These are phyloP conservation scores for Colossoma macropomum DNA, from an alignment of 2,113 vertebrate species.

Conservation along the genomic window DNA sequence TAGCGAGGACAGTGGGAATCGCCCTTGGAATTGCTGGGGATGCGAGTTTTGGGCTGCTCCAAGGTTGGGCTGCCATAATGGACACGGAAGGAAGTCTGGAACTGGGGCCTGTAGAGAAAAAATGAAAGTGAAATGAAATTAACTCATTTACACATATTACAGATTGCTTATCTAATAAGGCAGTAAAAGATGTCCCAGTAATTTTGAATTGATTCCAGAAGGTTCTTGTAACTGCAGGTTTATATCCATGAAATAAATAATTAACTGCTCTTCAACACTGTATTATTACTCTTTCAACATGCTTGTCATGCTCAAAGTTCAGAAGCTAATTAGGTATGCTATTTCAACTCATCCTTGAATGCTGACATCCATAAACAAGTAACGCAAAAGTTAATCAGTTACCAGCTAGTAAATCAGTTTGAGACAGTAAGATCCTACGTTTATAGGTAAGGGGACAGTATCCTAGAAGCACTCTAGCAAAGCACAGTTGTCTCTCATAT, in stretches of 20 bases:
- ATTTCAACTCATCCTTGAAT: conserved; percentile 52
- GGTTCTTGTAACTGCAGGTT: conserved; percentile 15
- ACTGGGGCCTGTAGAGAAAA: conserved; percentile 24
- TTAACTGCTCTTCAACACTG: conserved; percentile 60
- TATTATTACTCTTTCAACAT: conserved; percentile 50
- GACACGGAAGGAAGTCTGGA: conserved; percentile 56
- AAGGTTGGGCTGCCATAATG: conserved; percentile 67
- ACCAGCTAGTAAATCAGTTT: conserved; percentile 30
- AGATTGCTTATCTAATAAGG: neutral
- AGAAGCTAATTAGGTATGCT: conserved; percentile 59
- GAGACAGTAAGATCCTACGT: neutral
- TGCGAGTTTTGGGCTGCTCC: conserved; percentile 45
- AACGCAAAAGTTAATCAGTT: conserved; percentile 48
- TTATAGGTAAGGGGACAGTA: neutral
- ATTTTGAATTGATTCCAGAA: neutral
- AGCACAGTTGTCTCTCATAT: neutral
- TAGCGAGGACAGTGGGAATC: neutral
- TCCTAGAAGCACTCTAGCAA: neutral
- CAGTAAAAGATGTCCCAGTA: neutral
- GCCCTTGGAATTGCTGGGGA: conserved; percentile 15
- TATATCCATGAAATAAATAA: conserved; percentile 46
- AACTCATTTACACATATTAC: neutral
- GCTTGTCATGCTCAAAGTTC: conserved; percentile 56
- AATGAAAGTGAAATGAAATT: conserved; percentile 5
- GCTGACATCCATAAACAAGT: conserved; percentile 49